Base-by-base conservation (phyloP, 2,888 invertebrate species). In the Metellina segmentata region DNA sequence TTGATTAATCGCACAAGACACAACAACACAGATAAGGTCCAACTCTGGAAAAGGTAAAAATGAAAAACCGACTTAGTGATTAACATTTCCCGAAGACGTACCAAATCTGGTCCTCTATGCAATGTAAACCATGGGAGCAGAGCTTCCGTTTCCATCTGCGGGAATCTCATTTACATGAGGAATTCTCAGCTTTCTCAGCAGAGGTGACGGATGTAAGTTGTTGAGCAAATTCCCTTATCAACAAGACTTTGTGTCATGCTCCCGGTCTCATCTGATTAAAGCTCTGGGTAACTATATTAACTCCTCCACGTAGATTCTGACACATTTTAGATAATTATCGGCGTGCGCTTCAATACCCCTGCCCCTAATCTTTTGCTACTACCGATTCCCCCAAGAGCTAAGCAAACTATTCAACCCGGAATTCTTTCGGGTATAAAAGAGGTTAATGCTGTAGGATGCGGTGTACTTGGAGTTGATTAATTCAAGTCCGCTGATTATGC, bases 401-500 rank as follows among this genome's bases (percentile, higher is more conserved):
- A 90, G 81, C 81, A 86, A 82, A 90, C 85, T 85, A 74, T 85
- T 90, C 90, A 71, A 75, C 77, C 70, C 13, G 78, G 83, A 82
- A 87, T 83, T 83, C 82, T 87, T 87, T 83, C 82, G 61, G 52
- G 83, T 91, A 82, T 71, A 82, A 91, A 91, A 87, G 87, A 87
- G 87, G 83, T 83, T 87, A 87, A 90, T 81, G 20, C 90, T 75
- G 90, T 86, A 81, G 74, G 61, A 86, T 69, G 72, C 52, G 53
- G 75, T 78, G 69, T 52, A 78, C 69, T 72, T 81, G 16, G 48
- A 78, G 74, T 82, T 91, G 91, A 91, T 91, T 91, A 87, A 91
- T 91, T 87, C 91, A 87, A 87, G 82, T 79, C 91, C 72, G 83
- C 72, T 91, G 91, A 87, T 87, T 87, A 91, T 79, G 91, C 86